Conservation (phyloP, 92 coral and sea anemone genomes). For the Palythoa grandis region DNA sequence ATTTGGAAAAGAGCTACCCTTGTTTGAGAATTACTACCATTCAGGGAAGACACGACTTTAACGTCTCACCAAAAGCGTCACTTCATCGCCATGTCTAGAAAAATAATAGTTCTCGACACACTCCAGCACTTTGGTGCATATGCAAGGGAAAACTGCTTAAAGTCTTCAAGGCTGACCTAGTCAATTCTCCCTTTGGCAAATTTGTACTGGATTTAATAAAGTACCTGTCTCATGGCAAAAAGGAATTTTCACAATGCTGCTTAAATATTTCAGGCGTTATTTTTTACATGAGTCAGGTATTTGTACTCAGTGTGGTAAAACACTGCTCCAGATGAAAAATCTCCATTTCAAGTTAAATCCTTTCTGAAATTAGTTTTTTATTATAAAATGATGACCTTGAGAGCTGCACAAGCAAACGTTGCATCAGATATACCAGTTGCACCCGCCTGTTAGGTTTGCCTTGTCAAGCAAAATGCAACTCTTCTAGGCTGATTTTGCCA, state of each 20-base stretch:
- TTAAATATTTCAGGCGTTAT: background rate
- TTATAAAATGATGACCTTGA: background rate
- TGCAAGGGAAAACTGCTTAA: constrained; percentile 11
- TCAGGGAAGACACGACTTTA: constrained; percentile 39
- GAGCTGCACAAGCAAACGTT: background rate
- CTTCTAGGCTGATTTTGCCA: constrained; percentile 36
- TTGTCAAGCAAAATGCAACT: background rate
- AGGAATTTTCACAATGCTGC: background rate
- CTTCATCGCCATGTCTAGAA: constrained; percentile 30
- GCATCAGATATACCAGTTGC: constrained; percentile 1
- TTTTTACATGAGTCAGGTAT: background rate
- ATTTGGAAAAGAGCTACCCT: constrained; percentile 44
- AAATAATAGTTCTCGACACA: constrained; percentile 18
- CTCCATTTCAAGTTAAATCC: background rate
- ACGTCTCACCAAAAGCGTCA: constrained; percentile 35
- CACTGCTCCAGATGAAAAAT: constrained; percentile 4
- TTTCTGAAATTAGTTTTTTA: background rate
- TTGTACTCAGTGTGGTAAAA: background rate
- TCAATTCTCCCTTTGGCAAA: constrained; percentile 23
- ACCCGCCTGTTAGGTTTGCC: constrained; percentile 9
- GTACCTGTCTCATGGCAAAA: background rate
- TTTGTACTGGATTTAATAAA: background rate
- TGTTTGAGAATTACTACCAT: constrained; percentile 41
- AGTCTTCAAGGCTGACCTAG: background rate
- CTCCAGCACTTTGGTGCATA: constrained; percentile 7